Base-by-base conservation (phyloP, 2,113 vertebrate species). In the Cygnus buccinator region DNA sequence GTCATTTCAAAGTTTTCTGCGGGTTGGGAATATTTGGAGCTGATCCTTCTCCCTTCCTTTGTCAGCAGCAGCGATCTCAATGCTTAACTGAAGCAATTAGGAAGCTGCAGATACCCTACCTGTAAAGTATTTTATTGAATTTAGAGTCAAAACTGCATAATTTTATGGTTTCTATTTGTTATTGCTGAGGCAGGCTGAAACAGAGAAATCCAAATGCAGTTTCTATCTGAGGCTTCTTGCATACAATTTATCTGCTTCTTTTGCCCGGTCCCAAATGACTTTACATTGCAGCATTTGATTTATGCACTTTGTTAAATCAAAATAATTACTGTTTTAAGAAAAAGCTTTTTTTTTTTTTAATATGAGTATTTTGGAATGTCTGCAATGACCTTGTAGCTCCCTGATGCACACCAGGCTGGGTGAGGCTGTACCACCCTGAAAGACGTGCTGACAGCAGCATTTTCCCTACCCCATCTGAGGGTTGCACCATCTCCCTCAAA, bases 221-320 rank as follows among this genome's bases (percentile, higher is more conserved):
- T 57, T 37, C 31, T 19, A 37, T 7, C 19, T 29, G 35, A 52
- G 29, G 21, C 31, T 52, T 31, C 71, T 71, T 59, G 19, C 3
- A 0, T 55, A 14, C 3, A 43, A 77, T 61, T 44, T 54, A 72
- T 26, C 48, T 41, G 14, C 43, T 67, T 33, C 44, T 54, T 71
- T 75, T 55, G 22, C n/a, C 19, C 15, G 8, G 16, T 46, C n/a
- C 39, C 37, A 82, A 7, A 37, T 20, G 25, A 20, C 41, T 37
- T 43, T 6, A 3, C 4, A 13, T 26, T 1, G 0, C n/a, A 48
- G 41, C 21, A 10, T 10, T 22, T 18, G 3, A 57, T 22, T 29
- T 61, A 6, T 31, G 22, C 6, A 25, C n/a, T 43, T 43, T 22
- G 4, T 26, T 3, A 13, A 10, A 28, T 54, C 63, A 57, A 33